Conservation (phyloP, 2,113 vertebrate species). For the Cynopterus brachyotis region DNA sequence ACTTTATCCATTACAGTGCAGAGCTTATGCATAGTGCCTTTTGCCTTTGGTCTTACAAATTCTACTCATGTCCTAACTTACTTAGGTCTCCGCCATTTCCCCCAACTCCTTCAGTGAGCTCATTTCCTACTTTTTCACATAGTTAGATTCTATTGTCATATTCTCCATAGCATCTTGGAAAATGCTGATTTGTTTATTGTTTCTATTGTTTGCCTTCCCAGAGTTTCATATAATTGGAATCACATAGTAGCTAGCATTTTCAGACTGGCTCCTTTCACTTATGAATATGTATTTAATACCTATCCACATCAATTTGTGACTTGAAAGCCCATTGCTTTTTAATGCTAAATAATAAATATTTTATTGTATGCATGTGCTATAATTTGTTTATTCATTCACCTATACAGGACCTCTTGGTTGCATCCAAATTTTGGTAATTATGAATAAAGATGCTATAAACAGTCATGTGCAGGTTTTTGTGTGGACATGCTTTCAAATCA, state of each 20-base stretch:
- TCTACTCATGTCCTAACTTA: too few relatives aligned
- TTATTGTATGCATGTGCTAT: background rate
- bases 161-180: background rate
- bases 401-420: background rate
- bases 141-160: background rate
- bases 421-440: background rate
- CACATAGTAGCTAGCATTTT: background rate
- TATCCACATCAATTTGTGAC: background rate
- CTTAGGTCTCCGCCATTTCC: background rate
- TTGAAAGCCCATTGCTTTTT: background rate
- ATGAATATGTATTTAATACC: background rate
- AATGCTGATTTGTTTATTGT: background rate
- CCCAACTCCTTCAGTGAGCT: fast-evolving
- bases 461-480: background rate
- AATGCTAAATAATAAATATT: background rate
- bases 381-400: background rate
- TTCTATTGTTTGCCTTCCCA: background rate
- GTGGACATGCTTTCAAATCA: background rate
- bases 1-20: background rate
- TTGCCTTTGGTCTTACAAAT: background rate
- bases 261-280: background rate
- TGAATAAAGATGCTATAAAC: background rate
- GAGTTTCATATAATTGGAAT: background rate
- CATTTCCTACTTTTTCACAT: background rate
- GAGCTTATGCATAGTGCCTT: background rate